Conservation (phyloP, 1,140 invertebrate species). For the Cotesia glomerata region DNA sequence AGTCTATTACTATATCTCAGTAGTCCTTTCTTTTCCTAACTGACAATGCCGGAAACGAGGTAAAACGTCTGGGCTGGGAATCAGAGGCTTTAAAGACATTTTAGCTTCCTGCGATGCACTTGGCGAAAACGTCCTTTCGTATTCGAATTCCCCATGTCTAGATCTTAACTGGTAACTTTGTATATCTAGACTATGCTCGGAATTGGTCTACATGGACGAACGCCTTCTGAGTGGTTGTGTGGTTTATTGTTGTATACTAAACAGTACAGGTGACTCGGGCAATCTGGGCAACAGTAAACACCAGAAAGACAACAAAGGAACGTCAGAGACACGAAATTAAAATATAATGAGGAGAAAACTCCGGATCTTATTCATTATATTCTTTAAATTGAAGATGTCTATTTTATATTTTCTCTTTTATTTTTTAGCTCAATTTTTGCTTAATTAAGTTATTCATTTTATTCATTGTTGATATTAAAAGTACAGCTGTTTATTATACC, state of each 20-base stretch:
- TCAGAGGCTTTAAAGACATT: background rate
- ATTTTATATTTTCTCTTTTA: too few species aligned
- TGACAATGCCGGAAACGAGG: slow-evolving; percentile 20
- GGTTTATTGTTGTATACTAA: too few species aligned
- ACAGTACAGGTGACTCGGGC: too few species aligned
- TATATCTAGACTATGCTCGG: background rate
- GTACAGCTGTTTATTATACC: too few species aligned
- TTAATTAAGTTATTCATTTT: background rate
- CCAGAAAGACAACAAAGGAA: background rate
- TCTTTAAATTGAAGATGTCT: background rate
- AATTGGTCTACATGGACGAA: background rate
- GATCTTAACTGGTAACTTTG: background rate
- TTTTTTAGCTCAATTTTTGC: background rate
- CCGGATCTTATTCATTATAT: slow-evolving; percentile 11
- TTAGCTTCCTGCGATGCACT: background rate
- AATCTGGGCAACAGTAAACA: background rate
- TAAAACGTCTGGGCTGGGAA: slow-evolving; percentile 17
- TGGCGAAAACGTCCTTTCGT: background rate
- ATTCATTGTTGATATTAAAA: too few species aligned
- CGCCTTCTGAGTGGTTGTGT: background rate
- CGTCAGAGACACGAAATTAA: background rate
- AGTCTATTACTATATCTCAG: background rate
- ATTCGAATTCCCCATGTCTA: background rate
- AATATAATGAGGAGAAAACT: slow-evolving; percentile 4
- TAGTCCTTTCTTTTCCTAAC: slow-evolving; percentile 7